These are phyloP conservation scores for Homarus americanus DNA, from an alignment of 1,140 invertebrate species.

Conservation along the genomic window DNA sequence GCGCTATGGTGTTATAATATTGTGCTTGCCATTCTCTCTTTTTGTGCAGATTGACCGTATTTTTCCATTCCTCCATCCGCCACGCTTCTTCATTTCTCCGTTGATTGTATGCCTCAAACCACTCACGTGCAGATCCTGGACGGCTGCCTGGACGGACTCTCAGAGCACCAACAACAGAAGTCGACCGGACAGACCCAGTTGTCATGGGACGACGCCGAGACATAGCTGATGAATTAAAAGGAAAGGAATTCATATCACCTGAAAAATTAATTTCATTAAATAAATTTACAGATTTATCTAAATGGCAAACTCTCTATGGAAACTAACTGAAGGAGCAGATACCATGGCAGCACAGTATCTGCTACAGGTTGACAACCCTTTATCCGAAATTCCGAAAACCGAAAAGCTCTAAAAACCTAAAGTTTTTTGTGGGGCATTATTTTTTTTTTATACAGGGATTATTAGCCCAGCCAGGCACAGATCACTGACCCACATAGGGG, in stretches of 20 bases:
- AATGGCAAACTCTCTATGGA: too few species aligned
- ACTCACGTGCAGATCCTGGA: slow-evolving; percentile 62
- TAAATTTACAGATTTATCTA: background rate
- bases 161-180: slow-evolving; percentile 39
- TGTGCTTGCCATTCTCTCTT: slow-evolving; percentile 68
- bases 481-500: too few species aligned
- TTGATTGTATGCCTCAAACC: slow-evolving; percentile 60
- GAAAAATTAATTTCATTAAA: background rate
- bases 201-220: slow-evolving; percentile 55
- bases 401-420: too few species aligned
- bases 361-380: too few species aligned
- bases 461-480: too few species aligned
- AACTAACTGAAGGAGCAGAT: background rate
- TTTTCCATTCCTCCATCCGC: slow-evolving; percentile 56
- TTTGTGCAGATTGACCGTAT: slow-evolving; percentile 54
- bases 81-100: slow-evolving; percentile 66
- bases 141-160: slow-evolving; percentile 61
- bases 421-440: too few species aligned
- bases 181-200: slow-evolving; percentile 59
- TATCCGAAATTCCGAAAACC: too few species aligned
- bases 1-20: slow-evolving; percentile 57
- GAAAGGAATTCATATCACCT: too few species aligned
- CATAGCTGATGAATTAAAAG: background rate
- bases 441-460: too few species aligned
- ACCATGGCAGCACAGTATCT: background rate